A percentile compares a stretch with the other conserved stretches of the same genome.
These are phyloP conservation scores for Hippoglossus hippoglossus DNA, from an alignment of 2,797 vertebrate genomes.

Conservation along the genomic window DNA sequence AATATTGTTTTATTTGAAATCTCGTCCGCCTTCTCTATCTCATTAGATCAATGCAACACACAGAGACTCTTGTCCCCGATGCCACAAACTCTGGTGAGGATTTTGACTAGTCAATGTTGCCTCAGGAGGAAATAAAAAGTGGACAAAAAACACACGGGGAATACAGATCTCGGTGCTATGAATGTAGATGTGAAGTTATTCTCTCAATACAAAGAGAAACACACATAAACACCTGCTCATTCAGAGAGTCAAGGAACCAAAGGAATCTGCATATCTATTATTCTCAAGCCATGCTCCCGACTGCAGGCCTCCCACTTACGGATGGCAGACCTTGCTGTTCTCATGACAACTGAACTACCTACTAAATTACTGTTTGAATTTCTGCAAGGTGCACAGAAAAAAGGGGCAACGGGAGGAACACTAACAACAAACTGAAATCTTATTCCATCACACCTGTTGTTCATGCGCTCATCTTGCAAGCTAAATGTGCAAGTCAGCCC, in stretches of 20 bases:
- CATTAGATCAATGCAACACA: neutral
- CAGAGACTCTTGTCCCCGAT: neutral
- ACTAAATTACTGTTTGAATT: constrained; percentile 50
- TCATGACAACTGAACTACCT: constrained; percentile 43
- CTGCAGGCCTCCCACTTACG: constrained; percentile 61
- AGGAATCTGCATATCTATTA: constrained; percentile 63
- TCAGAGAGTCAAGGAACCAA: constrained; percentile 53
- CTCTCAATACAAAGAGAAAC: constrained; percentile 33
- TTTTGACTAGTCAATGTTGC: constrained; percentile 8
- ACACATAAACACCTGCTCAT: constrained; percentile 48
- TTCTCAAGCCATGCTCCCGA: constrained; percentile 54
- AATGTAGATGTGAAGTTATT: constrained; percentile 16
- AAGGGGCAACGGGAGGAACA: constrained; percentile 18
- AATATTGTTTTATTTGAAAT: neutral
- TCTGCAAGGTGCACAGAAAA: constrained; percentile 36
- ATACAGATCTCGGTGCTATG: constrained; percentile 10
- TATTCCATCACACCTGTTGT: constrained; percentile 30
- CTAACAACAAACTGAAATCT: constrained; percentile 24
- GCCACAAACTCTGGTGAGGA: neutral
- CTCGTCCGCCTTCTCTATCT: neutral
- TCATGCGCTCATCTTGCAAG: constrained; percentile 24
- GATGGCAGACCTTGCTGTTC: constrained; percentile 52
- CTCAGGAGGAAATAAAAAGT: constrained; percentile 3
- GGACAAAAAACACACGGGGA: constrained; percentile 8
- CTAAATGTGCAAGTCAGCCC: constrained; percentile 6